Conservation (phyloP, 2,797 vertebrate genomes). For the Danio choprae region DNA sequence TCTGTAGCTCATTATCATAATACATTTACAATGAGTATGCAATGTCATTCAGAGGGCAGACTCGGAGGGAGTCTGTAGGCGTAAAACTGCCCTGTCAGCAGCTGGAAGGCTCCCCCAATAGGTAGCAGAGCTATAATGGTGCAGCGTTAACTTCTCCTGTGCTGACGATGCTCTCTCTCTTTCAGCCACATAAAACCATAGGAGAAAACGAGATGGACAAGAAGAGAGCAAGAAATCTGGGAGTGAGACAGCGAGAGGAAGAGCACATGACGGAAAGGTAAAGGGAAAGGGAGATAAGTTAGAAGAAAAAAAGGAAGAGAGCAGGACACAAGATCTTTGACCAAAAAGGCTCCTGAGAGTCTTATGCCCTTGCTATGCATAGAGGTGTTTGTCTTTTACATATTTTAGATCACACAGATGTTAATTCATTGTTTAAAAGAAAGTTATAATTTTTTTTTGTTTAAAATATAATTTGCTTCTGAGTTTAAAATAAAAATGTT, state of each 20-base stretch:
- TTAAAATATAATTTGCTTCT: too few species aligned
- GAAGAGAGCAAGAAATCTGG: constrained; percentile 12
- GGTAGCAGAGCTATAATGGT: constrained; percentile 63
- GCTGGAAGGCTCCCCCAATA: constrained; percentile 65
- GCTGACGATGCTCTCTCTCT: constrained; percentile 79
- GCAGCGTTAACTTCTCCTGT: constrained; percentile 76
- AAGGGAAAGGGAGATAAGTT: constrained; percentile 1
- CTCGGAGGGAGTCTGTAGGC: constrained; percentile 14
- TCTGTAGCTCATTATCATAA: constrained; percentile 66
- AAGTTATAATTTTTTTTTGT: too few species aligned
- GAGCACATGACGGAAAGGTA: constrained; percentile 10
- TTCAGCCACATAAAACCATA: constrained; percentile 18
- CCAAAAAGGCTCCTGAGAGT: background rate
- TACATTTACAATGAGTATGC: constrained; percentile 77
- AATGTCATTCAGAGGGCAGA: constrained; percentile 79
- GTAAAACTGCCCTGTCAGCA: constrained; percentile 73
- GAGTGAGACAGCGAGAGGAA: constrained; percentile 4
- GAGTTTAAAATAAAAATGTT: too few species aligned
- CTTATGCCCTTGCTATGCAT: background rate
- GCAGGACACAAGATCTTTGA: background rate
- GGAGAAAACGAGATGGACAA: constrained; percentile 26
- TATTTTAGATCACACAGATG: background rate
- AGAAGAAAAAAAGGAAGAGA: constrained; percentile 1
- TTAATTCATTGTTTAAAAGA: too few species aligned
- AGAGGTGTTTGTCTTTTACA: background rate